phyloP scores from a whole-genome alignment of 2,888 invertebrate genomes.

The Cerastoderma edule region DNA sequence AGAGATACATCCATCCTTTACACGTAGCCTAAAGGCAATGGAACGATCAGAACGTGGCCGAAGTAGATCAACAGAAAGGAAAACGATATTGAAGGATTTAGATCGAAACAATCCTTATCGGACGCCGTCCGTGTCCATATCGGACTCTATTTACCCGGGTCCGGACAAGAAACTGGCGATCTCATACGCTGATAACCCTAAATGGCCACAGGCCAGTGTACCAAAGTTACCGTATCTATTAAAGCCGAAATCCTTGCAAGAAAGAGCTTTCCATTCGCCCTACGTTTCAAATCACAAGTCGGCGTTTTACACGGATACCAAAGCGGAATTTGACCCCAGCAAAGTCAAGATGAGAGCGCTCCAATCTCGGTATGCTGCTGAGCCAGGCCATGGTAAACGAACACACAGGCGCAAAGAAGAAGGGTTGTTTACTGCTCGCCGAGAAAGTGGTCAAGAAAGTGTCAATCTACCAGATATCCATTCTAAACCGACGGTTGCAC shows the following conservation, averaged over 20 bases:
- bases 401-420: slow-evolving; percentile 24
- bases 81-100: slow-evolving; percentile 21
- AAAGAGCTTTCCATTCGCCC: slow-evolving; percentile 29
- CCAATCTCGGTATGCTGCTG: slow-evolving; percentile 24
- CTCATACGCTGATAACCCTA: slow-evolving; percentile 41
- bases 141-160: slow-evolving; percentile 42
- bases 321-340: slow-evolving; percentile 24
- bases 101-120: slow-evolving; percentile 28
- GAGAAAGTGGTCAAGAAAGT: slow-evolving; percentile 6
- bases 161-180: slow-evolving; percentile 34
- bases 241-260: slow-evolving; percentile 38
- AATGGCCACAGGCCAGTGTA: slow-evolving; percentile 47
- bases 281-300: slow-evolving; percentile 17
- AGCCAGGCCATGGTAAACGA: not conserved
- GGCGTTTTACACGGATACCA: slow-evolving; percentile 24
- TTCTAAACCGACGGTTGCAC: not conserved
- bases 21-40: not conserved
- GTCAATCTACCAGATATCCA: slow-evolving; percentile 33
- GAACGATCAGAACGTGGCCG: not conserved
- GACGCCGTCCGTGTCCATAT: slow-evolving; percentile 7
- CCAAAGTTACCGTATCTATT: slow-evolving; percentile 47
- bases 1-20: not conserved
- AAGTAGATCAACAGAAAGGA: not conserved
- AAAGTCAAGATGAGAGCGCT: slow-evolving; percentile 31
- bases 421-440: slow-evolving; percentile 21